phyloP scores from a whole-genome alignment of 2,888 invertebrate genomes.

The Agriopis marginaria region DNA sequence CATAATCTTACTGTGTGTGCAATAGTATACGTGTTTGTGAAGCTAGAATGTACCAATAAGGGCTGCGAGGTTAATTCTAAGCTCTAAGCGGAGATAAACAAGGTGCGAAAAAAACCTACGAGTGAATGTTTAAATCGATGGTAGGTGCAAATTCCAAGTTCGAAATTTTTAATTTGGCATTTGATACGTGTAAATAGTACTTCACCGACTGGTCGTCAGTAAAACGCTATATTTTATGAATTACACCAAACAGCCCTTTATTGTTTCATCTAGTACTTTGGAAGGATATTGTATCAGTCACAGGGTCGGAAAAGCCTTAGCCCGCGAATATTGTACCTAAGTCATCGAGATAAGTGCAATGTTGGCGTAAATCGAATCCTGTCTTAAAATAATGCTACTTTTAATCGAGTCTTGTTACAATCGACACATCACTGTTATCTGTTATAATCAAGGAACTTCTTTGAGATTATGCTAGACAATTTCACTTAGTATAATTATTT shows the following conservation, averaged over 20 bases:
- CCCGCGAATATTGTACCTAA: constrained; percentile 61
- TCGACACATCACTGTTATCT: constrained; percentile 60
- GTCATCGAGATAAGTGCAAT: constrained; percentile 55
- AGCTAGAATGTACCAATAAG: constrained; percentile 7
- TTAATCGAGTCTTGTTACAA: constrained; percentile 30
- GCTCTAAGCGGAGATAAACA: background rate
- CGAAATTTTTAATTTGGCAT: background rate
- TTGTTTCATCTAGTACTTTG: constrained; percentile 48
- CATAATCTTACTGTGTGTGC: constrained; percentile 80
- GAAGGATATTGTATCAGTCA: constrained; percentile 57
- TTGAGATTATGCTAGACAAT: constrained; percentile 76
- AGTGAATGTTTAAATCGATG: background rate
- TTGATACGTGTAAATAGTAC: background rate
- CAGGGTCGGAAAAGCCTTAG: constrained; percentile 74
- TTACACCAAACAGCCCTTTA: background rate
- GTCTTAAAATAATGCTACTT: constrained; percentile 36
- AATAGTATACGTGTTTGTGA: constrained; percentile 72
- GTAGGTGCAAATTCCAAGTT: background rate
- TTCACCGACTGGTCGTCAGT: background rate
- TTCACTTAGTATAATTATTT: constrained; percentile 57
- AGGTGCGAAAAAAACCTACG: background rate
- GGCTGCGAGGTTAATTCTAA: constrained; percentile 2
- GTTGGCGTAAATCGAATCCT: constrained; percentile 52
- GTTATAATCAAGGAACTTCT: constrained; percentile 53
- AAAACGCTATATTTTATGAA: no score